phyloP scores from a whole-genome alignment of 64 coral and sea anemone genomes.

The Hydrozoanthus tunicans region DNA sequence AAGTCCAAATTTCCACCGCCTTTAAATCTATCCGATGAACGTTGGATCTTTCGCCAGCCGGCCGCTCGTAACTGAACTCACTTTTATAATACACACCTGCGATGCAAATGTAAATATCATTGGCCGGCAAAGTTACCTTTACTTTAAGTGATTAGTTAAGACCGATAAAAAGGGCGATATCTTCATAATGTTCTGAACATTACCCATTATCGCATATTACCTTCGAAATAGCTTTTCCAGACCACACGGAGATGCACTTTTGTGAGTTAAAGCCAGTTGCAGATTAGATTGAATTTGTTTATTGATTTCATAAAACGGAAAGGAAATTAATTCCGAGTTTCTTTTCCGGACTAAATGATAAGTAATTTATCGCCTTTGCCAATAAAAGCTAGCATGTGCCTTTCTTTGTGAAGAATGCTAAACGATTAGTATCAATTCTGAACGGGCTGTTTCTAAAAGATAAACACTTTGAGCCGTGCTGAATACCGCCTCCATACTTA shows the following conservation, averaged over 20 bases:
- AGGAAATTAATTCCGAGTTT: constrained; percentile 57
- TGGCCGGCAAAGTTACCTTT: not conserved
- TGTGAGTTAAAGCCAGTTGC: constrained; percentile 8
- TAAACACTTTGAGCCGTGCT: not conserved
- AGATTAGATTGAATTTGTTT: constrained; percentile 19
- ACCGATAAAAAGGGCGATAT: not conserved
- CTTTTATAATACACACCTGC: constrained; percentile 1
- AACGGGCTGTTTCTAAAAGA: not conserved
- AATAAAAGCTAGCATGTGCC: not conserved
- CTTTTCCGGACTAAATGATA: constrained; percentile 46
- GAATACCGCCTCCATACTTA: not conserved
- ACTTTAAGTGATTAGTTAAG: constrained; percentile 29
- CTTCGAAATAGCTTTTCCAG: constrained; percentile 6
- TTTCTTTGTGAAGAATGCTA: constrained; percentile 10
- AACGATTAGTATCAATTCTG: not conserved
- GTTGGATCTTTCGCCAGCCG: not conserved
- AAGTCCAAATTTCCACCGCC: not conserved
- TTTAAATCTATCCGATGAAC: not conserved
- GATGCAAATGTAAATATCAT: constrained; percentile 16
- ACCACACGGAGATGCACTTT: not conserved
- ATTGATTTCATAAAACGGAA: constrained; percentile 23
- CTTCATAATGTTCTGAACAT: constrained; percentile 11
- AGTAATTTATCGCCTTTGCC: constrained; percentile 2
- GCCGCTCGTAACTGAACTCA: not conserved
- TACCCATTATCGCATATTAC: constrained; percentile 15